Conservation (phyloP, 2,888 invertebrate genomes). For the Hypomecis punctinalis region DNA sequence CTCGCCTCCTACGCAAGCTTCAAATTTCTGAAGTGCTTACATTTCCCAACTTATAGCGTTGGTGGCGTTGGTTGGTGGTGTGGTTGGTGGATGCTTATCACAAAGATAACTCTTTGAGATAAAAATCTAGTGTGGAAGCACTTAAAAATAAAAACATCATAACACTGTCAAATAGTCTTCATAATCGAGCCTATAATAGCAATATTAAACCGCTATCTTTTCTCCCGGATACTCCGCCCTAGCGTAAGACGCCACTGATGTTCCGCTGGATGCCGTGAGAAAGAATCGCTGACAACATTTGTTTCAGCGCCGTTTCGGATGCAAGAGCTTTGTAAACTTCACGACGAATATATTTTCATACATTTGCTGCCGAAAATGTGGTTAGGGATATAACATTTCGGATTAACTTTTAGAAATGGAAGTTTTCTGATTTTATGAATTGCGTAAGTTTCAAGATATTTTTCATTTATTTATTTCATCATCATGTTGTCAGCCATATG, state of each 20-base stretch:
- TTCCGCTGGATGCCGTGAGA: slow-evolving; percentile 72
- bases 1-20: no score
- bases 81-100: no score
- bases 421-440: background rate
- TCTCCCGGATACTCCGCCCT: slow-evolving; percentile 17
- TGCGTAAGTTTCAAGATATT: background rate
- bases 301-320: slow-evolving; percentile 68
- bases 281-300: slow-evolving; percentile 76
- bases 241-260: slow-evolving; percentile 69
- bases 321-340: slow-evolving; percentile 65
- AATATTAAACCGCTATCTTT: slow-evolving; percentile 8
- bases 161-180: no score
- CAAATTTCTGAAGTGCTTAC: no score
- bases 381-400: slow-evolving; percentile 14
- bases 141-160: no score
- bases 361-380: slow-evolving; percentile 30
- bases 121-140: no score
- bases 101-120: no score
- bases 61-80: no score
- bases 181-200: background rate
- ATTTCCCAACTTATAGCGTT: no score
- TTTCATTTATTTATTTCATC: background rate
- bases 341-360: slow-evolving; percentile 47
- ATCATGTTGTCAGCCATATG: background rate
- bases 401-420: slow-evolving; percentile 18